These are phyloP conservation scores for Forbesichthys agassizii DNA, from an alignment of 2,113 vertebrate species.

Conservation along the genomic window DNA sequence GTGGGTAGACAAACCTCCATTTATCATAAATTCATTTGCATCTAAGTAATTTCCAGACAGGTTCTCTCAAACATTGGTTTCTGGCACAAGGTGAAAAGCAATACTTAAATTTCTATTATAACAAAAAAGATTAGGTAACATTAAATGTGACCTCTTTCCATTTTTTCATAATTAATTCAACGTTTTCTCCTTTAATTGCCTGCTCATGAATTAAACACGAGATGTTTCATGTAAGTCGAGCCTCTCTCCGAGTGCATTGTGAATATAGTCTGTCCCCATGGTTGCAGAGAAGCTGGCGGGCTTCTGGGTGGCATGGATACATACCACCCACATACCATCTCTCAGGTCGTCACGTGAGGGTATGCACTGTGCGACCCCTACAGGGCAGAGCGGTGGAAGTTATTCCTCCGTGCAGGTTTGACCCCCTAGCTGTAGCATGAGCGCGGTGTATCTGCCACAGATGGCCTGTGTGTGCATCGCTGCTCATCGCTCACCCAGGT, in stretches of 20 bases:
- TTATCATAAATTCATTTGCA: conserved; percentile 16
- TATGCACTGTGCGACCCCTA: conserved; percentile 37
- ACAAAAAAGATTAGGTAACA: conserved; percentile 7
- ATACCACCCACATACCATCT: background rate
- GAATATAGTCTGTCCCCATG: conserved; percentile 45
- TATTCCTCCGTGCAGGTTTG: conserved; percentile 43
- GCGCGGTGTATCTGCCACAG: conserved; percentile 49
- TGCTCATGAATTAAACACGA: conserved; percentile 19
- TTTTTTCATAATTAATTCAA: background rate
- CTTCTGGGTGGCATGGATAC: conserved; percentile 41
- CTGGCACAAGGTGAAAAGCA: conserved; percentile 1
- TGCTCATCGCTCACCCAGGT: conserved; percentile 69
- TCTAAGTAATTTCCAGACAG: conserved; percentile 9
- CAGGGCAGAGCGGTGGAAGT: conserved; percentile 48
- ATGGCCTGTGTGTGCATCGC: conserved; percentile 65
- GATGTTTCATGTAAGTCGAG: conserved; percentile 41
- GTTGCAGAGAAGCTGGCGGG: conserved; percentile 39
- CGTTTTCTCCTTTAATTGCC: background rate
- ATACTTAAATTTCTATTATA: background rate
- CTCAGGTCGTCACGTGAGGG: conserved; percentile 21
- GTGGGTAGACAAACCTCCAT: conserved; percentile 8
- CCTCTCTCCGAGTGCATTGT: conserved; percentile 44
- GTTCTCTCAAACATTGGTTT: background rate
- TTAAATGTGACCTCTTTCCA: background rate
- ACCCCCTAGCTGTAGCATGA: conserved; percentile 60